phyloP scores from a whole-genome alignment of 37 sponge, comb jelly and placozoan genomes.

The Aplysina aerophoba region DNA sequence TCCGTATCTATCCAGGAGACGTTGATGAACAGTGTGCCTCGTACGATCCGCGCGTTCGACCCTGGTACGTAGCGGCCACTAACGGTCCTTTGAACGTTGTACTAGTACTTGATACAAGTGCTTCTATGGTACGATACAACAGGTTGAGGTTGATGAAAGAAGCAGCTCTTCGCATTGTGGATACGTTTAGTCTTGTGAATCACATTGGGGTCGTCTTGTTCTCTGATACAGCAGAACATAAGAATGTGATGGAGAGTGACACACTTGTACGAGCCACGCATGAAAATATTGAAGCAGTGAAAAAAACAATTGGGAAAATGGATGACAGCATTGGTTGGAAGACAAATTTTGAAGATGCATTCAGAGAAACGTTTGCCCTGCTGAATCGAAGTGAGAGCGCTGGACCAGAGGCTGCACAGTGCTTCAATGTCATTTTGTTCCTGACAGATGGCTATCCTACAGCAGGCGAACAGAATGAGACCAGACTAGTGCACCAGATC shows the following conservation, averaged over 20 bases:
- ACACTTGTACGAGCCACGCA: background rate
- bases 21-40: background rate
- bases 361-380: background rate
- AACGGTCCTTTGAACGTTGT: constrained; percentile 45
- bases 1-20: background rate
- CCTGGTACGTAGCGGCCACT: constrained; percentile 53
- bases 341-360: constrained; percentile 19
- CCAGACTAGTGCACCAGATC: background rate
- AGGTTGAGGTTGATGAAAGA: background rate
- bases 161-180: constrained; percentile 3
- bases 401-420: background rate
- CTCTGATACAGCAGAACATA: background rate
- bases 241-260: background rate
- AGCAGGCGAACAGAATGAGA: background rate
- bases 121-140: background rate
- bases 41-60: constrained; percentile 56
- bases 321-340: background rate
- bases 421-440: constrained; percentile 4
- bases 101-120: constrained; percentile 23
- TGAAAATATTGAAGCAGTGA: background rate
- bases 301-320: background rate
- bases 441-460: constrained; percentile 20
- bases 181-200: constrained; percentile 14
- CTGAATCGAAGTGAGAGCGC: background rate
- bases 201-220: constrained; percentile 9